A percentile compares a stretch with the other conserved stretches of the same genome.
Evolutionary conservation across 2,888 invertebrate species (phyloP).

Genomic region (Zaprionus bogoriensis): DNA sequence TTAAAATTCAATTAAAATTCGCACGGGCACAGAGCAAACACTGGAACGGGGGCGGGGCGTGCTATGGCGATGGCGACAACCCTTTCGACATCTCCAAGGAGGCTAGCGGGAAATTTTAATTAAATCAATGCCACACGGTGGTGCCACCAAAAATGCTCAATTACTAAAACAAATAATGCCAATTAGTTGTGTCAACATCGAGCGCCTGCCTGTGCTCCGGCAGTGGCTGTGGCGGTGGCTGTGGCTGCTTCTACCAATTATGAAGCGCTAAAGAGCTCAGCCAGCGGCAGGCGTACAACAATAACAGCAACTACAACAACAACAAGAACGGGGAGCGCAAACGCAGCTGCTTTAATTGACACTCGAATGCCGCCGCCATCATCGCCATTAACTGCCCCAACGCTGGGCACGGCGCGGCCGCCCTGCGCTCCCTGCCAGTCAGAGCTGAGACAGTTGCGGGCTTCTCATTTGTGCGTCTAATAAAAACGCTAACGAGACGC

Average conservation of each 20-base stretch:
- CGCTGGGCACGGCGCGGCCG: neutral
- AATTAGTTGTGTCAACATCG: constrained; percentile 81
- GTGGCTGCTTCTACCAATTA: constrained; percentile 53
- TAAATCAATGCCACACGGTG: constrained; percentile 67
- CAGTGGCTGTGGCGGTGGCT: no score
- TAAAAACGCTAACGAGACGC: constrained; percentile 75
- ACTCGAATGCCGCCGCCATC: constrained; percentile 67
- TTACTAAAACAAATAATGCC: constrained; percentile 82
- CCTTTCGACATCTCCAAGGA: constrained; percentile 40
- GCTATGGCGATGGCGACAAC: constrained; percentile 20
- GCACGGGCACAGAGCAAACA: constrained; percentile 22
- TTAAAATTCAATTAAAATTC: constrained; percentile 68
- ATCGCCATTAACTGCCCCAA: constrained; percentile 45
- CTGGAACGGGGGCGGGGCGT: neutral
- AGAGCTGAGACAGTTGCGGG: constrained; percentile 24
- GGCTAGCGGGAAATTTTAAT: constrained; percentile 66
- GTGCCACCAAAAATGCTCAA: constrained; percentile 75
- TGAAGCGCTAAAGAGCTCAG: constrained; percentile 59
- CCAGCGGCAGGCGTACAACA: constrained; percentile 15
- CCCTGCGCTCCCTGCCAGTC: constrained; percentile 17
- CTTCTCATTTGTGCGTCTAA: constrained; percentile 67
- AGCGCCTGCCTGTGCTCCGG: constrained; percentile 23
- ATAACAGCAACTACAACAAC: constrained; percentile 3
- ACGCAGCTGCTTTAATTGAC: constrained; percentile 70
- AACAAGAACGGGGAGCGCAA: constrained; percentile 11